Base-by-base conservation (phyloP, 2,113 vertebrate genomes). In the Acinonyx jubatus region DNA sequence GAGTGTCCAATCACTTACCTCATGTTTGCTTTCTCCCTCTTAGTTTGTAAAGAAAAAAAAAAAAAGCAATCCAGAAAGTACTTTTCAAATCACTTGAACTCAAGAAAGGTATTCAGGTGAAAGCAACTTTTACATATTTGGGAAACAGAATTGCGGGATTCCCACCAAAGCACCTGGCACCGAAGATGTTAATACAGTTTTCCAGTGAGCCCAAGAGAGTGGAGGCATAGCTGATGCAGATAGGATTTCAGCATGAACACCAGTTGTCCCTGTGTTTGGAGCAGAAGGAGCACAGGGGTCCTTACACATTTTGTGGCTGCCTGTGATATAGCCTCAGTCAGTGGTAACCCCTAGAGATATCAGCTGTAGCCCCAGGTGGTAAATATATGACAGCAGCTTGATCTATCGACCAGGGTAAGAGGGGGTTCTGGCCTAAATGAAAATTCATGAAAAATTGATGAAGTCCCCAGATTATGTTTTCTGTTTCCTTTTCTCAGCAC, bases 371-470 rank as follows among this genome's bases (percentile, higher is more conserved):
- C 99, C 99, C 99, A 99, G 99, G 99, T 99, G 99, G 99, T 99
- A 99, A 99, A 99, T 99, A 99, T 94, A 98, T 99, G 99, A 99
- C 99, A 99, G 99, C 99, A 99, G 99, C 99, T 99, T 99, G 99
- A 99, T 99, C 99, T 99, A 99, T 99, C 99, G 99, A 99, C 99
- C 99, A 98, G 98, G 99, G 98, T 99, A 99, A 99, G 99, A 99
- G 98, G 98, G 99, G 98, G 99, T 99, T 99, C 98, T 98, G 99
- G 98, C 98, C 99, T 99, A 99, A 99, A 99, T 99, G 99, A 99
- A 99, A 99, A 99, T 99, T 99, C 99, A 99, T 99, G 99, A 99
- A 99, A 99, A 99, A 99, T 99, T 99, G 99, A 99, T 99, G 99
- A 99, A 99, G 99, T 99, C 99, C 98, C 98, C 97, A 98, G 99